Base-by-base conservation (phyloP, 2,113 vertebrate species). In the Mionectes macconnelli region DNA sequence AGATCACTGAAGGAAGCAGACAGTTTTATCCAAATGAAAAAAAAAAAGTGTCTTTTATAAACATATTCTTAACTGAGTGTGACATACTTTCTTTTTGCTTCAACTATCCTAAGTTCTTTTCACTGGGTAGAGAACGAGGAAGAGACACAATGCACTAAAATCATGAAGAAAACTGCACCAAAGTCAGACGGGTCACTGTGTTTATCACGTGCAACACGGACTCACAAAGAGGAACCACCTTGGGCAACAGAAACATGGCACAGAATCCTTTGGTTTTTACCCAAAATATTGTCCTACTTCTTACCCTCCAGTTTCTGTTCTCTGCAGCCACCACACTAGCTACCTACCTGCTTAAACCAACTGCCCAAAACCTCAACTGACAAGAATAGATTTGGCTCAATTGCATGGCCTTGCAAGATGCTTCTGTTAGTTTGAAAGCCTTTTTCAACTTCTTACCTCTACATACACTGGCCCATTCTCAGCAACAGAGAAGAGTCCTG, bases 401-500 rank as follows among this genome's bases (percentile, higher is more conserved):
- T 5, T 10, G 23, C 25, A 83, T 0, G 2, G 27, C 64, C 63
- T 69, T n/a, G 14, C 21, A 79, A 60, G 91, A 70, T 8, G 4
- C 20, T 78, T 68, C 27, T 3, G 2, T 40, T 53, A 64, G 28
- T 63, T 45, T 78, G n/a, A 62, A 73, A 84, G 57, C 24, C 24
- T 73, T 77, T 75, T 79, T 64, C 31, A 40, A 4, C 83, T 67
- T 74, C 55, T 97, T 98, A 99, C 99, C 99, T 99, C 99, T 35
- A 99, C 99, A 72, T 98, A 99, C 95, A 99, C 62, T 42, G 97
- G 97, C 64, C 98, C 97, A 20, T 99, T 98, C 85, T 99, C 98
- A 13, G 97, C 96, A 87, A 99, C 97, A 5, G 98, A 98, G 97
- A 98, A 98, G 94, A 99, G 97, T 33, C 98, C 97, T 89, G 98